Evolutionary conservation across 2,113 vertebrate species (phyloP).

Genomic region (Hiodon alosoides): DNA sequence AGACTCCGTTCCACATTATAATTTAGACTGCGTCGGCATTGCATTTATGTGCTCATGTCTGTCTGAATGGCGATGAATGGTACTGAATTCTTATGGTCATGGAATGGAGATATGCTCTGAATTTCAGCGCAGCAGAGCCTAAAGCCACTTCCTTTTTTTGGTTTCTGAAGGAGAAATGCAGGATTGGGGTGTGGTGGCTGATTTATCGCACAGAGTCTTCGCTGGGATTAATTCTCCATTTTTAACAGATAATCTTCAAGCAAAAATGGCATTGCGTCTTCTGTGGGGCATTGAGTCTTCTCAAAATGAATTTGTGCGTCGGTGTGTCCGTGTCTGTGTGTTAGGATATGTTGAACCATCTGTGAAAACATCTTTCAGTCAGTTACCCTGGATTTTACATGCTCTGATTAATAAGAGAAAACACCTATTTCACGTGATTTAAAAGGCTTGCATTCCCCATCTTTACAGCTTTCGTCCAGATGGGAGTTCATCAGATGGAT

Average conservation of each 20-base stretch:
- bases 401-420: neutral
- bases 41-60: neutral
- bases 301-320: no score
- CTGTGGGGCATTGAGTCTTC: no score
- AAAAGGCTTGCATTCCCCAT: neutral
- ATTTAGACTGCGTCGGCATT: neutral
- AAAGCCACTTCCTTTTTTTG: no score
- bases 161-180: no score
- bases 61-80: neutral
- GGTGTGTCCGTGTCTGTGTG: no score
- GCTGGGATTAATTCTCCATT: no score
- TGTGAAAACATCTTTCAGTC: neutral
- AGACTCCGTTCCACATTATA: neutral
- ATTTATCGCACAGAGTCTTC: no score
- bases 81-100: neutral
- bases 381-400: neutral
- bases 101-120: neutral
- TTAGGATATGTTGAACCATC: neutral
- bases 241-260: no score
- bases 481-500: neutral
- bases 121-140: no score
- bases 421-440: neutral
- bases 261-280: no score
- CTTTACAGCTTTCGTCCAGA: neutral
- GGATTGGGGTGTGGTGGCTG: no score